Evolutionary conservation across 1,140 invertebrate species (phyloP).

Genomic region (Stenopsyche tienmushanensis): DNA sequence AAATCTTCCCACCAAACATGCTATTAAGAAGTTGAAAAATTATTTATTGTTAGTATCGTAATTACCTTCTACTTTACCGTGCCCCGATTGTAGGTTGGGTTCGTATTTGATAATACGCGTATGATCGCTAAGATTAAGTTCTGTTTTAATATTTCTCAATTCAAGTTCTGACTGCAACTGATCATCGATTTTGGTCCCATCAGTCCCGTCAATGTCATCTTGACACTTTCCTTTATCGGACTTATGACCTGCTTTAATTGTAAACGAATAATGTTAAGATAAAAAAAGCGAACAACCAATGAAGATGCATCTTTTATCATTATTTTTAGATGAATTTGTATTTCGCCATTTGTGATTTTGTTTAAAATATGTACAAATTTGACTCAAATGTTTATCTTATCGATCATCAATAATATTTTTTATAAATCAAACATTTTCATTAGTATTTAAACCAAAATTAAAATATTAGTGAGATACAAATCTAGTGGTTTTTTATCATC

Average conservation of each 20-base stretch:
- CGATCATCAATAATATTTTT: too few species aligned
- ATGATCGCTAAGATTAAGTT: constrained; percentile 53
- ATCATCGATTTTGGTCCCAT: constrained; percentile 45
- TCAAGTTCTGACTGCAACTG: constrained; percentile 50
- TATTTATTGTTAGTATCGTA: constrained; percentile 1
- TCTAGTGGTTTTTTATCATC: too few species aligned
- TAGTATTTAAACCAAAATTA: too few species aligned
- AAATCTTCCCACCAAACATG: too few species aligned
- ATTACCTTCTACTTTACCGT: constrained; percentile 52
- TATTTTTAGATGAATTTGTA: background rate
- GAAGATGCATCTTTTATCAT: too few species aligned
- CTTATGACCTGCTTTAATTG: constrained; percentile 1
- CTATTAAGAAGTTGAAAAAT: background rate
- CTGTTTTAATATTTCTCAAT: constrained; percentile 52
- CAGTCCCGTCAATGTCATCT: constrained; percentile 27
- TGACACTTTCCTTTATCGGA: constrained; percentile 16
- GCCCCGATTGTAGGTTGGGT: constrained; percentile 49
- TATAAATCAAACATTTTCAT: too few species aligned
- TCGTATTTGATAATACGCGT: constrained; percentile 57
- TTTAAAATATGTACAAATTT: too few species aligned
- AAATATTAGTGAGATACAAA: too few species aligned
- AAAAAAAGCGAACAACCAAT: background rate
- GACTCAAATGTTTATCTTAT: too few species aligned
- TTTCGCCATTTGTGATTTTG: too few species aligned
- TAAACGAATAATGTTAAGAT: constrained; percentile 4